Base-by-base conservation (phyloP, 2,113 vertebrate species). In the Elachura formosa region DNA sequence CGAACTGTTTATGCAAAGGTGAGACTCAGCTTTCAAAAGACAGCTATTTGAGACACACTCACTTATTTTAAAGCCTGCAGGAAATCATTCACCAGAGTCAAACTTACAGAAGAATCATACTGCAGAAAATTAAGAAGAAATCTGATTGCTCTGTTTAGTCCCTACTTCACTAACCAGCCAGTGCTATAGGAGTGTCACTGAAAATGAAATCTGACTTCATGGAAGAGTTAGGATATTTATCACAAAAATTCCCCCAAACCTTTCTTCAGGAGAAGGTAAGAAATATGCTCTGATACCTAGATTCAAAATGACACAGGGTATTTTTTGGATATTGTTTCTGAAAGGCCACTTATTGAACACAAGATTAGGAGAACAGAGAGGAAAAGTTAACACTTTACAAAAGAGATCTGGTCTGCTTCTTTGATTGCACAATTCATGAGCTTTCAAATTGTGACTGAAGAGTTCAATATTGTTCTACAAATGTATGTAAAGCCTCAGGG, bases 1-100 rank as follows among this genome's bases (percentile, higher is more conserved):
- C 0, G 0, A 84, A 93, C 38, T 93, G 86, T 93, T 96, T 96
- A 94, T 75, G 71, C 74, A 91, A 86, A 96, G 95, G 94, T 96
- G 90, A 94, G 89, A 84, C 49, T 93, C 46, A 7, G 82, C 90
- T 95, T 92, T 93, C 82, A 78, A 49, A 84, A 89, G 89, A 72
- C 69, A 93, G 81, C 61, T 81, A 67, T 83, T 40, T 40, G 45
- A 92, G 85, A 66, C 69, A 54, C 12, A 64, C n/a, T 92, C 63
- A 64, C 46, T 90, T 73, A 72, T 49, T 92, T 91, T 87, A 55
- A 84, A 89, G 28, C 34, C 75, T 56, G 36, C 26, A 81, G 54
- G 28, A 89, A 86, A 83, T 41, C 59, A 55, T 48, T 80, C 41
- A 77, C 18, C 34, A 80, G 5, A 28, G 59, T 52, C 75, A 76